Percentiles rank a stretch among this genome's conserved stretches.
Evolutionary conservation across 2,888 invertebrate genomes (phyloP).

Genomic region (Lissocephala sabroskyi): DNA sequence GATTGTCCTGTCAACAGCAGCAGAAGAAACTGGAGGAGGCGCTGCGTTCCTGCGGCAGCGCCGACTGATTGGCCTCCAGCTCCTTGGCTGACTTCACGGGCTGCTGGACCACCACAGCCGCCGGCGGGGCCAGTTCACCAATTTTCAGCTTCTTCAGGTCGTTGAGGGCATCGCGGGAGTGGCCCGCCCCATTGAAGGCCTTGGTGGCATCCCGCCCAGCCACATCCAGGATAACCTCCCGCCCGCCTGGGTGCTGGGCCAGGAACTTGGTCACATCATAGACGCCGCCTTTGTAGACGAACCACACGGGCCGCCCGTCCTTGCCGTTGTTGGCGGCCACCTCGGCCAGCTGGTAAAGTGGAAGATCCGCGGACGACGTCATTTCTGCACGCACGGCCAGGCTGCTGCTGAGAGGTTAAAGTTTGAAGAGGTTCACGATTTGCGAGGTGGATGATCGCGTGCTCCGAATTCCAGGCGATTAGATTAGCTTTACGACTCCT

Average conservation of each 20-base stretch:
- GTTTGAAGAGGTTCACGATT: no score
- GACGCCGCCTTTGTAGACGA: constrained; percentile 78
- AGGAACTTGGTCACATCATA: constrained; percentile 81
- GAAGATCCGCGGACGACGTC: no score
- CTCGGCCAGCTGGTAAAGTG: constrained; percentile 73
- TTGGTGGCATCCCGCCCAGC: constrained; percentile 80
- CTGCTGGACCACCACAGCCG: neutral
- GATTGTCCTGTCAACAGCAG: neutral
- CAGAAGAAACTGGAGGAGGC: no score
- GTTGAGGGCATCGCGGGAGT: constrained; percentile 78
- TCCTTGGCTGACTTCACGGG: constrained; percentile 5
- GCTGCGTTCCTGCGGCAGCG: no score
- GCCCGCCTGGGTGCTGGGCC: constrained; percentile 81
- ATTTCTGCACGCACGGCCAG: no score
- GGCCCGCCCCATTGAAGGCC: constrained; percentile 79
- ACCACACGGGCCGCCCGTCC: constrained; percentile 76
- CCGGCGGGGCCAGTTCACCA: constrained; percentile 75
- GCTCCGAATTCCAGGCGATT: no score
- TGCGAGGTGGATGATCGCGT: no score
- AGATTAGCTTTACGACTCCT: no score
- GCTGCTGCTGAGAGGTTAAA: no score
- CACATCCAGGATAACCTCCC: constrained; percentile 76
- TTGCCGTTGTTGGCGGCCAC: constrained; percentile 76
- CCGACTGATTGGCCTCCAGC: no score
- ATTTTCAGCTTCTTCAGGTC: constrained; percentile 77